Conservation (phyloP, 2,113 vertebrate genomes). For the Atherinomorus stipes region DNA sequence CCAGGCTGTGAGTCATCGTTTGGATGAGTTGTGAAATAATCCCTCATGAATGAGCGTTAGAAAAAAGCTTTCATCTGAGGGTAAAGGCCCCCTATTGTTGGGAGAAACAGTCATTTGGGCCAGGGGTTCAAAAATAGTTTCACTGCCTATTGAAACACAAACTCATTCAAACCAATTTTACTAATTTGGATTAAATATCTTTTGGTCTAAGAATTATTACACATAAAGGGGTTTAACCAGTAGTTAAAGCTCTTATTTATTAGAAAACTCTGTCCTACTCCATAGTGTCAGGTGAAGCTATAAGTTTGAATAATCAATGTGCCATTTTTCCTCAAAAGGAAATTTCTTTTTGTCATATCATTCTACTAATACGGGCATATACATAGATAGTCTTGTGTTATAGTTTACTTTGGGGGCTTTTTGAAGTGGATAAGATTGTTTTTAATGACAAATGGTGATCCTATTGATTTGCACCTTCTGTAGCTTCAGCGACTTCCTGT, state of each 20-base stretch:
- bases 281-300: not conserved
- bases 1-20: constrained; percentile 70
- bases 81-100: constrained; percentile 27
- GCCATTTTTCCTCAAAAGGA: too few relatives aligned
- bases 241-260: not conserved
- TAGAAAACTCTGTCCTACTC: not conserved
- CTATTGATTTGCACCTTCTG: too few relatives aligned
- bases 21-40: constrained; percentile 75
- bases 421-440: too few relatives aligned
- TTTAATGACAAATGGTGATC: too few relatives aligned
- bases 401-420: too few relatives aligned
- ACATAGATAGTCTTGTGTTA: too few relatives aligned
- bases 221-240: not conserved
- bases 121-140: constrained; percentile 14
- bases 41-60: constrained; percentile 65
- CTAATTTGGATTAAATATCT: constrained; percentile 6
- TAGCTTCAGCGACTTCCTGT: too few relatives aligned
- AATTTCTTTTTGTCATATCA: too few relatives aligned
- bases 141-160: not conserved
- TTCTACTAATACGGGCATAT: too few relatives aligned
- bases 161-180: constrained; percentile 33
- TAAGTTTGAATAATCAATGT: too few relatives aligned
- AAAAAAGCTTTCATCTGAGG: constrained; percentile 62
- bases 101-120: constrained; percentile 52
- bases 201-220: not conserved